A percentile compares a stretch with the other conserved stretches of the same genome.
phyloP scores from a whole-genome alignment of 1,140 invertebrate genomes.

The Drosophila subobscura region DNA sequence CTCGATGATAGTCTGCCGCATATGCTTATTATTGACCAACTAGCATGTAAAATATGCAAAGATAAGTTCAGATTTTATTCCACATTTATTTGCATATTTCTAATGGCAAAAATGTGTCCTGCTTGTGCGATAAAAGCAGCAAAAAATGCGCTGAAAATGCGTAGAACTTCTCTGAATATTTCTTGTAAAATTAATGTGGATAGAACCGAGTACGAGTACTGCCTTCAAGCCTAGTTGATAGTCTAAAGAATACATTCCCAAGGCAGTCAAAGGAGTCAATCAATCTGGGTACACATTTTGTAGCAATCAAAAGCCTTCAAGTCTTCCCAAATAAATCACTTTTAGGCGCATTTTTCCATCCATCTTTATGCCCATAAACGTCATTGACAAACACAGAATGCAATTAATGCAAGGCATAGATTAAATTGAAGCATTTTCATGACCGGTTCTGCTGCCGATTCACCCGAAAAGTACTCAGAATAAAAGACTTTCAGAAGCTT shows the following conservation, averaged over 20 bases:
- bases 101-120: constrained; percentile 4
- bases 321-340: too few species aligned
- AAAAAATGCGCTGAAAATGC: too few species aligned
- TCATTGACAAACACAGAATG: constrained; percentile 6
- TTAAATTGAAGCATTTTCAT: constrained; percentile 38
- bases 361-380: constrained; percentile 29
- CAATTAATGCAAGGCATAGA: constrained; percentile 35
- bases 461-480: constrained; percentile 9
- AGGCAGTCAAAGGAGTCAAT: too few species aligned
- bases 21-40: constrained; percentile 44
- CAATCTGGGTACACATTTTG: too few species aligned
- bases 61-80: constrained; percentile 13
- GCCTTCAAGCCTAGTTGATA: too few species aligned
- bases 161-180: too few species aligned
- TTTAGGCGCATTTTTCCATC: not conserved
- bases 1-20: not conserved
- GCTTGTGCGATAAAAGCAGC: too few species aligned
- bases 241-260: too few species aligned
- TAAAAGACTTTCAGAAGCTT: constrained; percentile 27
- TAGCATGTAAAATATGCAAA: constrained; percentile 30
- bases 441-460: constrained; percentile 17
- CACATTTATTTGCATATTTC: constrained; percentile 29
- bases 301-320: too few species aligned
- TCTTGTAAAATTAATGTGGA: too few species aligned
- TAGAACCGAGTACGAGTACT: too few species aligned